Base-by-base conservation (phyloP, 92 coral and sea anemone species). In the Meandrina meandrites region DNA sequence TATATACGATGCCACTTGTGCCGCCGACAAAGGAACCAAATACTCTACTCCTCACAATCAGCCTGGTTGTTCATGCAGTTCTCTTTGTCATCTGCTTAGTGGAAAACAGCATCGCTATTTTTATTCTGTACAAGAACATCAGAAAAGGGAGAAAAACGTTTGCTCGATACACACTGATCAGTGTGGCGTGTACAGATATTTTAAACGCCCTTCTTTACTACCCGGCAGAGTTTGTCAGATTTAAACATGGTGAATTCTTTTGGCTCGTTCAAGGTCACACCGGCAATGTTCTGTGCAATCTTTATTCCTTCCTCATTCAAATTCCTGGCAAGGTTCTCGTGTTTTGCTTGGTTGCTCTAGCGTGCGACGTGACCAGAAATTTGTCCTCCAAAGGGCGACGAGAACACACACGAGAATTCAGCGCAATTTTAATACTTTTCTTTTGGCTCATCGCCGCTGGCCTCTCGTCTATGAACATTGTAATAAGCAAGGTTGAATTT, bases 81-180 rank as follows among this genome's bases (percentile, higher is more conserved):
- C 34, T 71, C 7, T 58, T 78, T n/a, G 17, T 75, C 19, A 35
- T 24, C 9, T 78, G 81, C 34, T 51, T 78, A 47, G n/a, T 58
- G 3, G 88, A 84, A 54, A 80, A 80, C 24, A 62, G 74, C 70
- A 60, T 80, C 24, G 74, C 84, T 28, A 31, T 80, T 45, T 80
- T 22, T 15, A 64, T 80, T 80, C 84, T 80, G 34, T 28, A 24
- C 74, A 80, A 66, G 56, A 35, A 16, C 35, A 66, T 64, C 17
- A 37, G 56, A 22, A 66, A 14, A 36, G 84, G 84, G 5, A 40
- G 48, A 37, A 7, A 62, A 66, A 64, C 74, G 11, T 80, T 80
- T 80, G 34, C 74, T n/a, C 74, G 13, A 4, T 80, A 12, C n/a
- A 80, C 62, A 45, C 21, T 80, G 57, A 60, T 64, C 24, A 80